Base-by-base conservation (phyloP, 2,113 vertebrate species). In the Talpa occidentalis region DNA sequence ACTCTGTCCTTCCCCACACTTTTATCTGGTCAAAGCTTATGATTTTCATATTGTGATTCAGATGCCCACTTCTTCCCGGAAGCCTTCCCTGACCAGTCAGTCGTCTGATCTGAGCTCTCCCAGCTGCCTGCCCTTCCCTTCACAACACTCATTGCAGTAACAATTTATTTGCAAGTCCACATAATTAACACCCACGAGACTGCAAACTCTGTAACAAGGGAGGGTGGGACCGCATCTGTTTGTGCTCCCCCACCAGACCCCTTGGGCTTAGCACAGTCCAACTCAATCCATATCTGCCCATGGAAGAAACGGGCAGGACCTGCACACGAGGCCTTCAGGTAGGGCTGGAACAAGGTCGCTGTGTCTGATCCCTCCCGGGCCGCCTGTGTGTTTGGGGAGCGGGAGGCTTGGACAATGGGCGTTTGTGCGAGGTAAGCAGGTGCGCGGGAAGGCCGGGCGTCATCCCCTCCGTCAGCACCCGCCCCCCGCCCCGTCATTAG, bases 401-500 rank as follows among this genome's bases (percentile, higher is more conserved):
- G 32, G 89, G 62, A 74, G 97, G 97, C 10, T 0, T 28, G 97
- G 98, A 97, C 97, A 97, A 95, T 78, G 93, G 98, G 21, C n/a
- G n/a, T 95, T 97, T 90, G 98, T 96, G 98, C 84, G 98, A 98
- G 99, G 99, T 98, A 98, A 98, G 99, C 99, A 99, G 99, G 99
- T 99, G 99, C 97, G 94, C 96, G 30, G 96, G 98, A 98, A 97
- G 97, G 98, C 98, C 98, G 97, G 98, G 96, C 98, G 47, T 49
- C 47, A 99, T 99, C 98, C 98, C 98, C 98, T 98, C 99, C 98
- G 99, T 99, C 99, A 99, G 99, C 98, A 97, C 98, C 98, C 98
- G 98, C 98, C 98, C 98, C 98, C 99, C 98, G 98, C 98, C 98
- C 99, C 98, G 98, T 99, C 99, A 99, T 99, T 99, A 99, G 99